Conservation (phyloP, 2,797 vertebrate genomes). For the Chaenodraco wilsoni region DNA sequence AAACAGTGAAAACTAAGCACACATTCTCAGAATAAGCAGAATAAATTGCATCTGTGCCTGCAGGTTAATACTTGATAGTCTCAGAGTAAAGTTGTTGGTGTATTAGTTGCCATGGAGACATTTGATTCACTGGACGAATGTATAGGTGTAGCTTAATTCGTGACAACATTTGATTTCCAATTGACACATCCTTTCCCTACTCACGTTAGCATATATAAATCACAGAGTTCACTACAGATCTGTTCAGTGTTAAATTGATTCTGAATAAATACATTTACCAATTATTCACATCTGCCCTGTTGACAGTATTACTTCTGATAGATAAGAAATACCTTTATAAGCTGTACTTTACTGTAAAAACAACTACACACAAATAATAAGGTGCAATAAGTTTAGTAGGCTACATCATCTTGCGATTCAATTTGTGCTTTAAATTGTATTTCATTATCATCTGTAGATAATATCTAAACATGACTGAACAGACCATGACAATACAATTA, state of each 20-base stretch:
- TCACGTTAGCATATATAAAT: slow-evolving; percentile 23
- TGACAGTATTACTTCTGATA: neutral
- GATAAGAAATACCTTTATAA: slow-evolving; percentile 16
- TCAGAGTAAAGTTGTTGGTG: slow-evolving; percentile 29
- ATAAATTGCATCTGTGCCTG: slow-evolving; percentile 27
- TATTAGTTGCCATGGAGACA: slow-evolving; percentile 72
- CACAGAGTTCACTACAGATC: slow-evolving; percentile 23
- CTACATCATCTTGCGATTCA: slow-evolving; percentile 10
- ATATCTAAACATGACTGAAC: slow-evolving; percentile 33
- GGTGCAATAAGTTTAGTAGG: slow-evolving; percentile 26
- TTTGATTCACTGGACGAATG: slow-evolving; percentile 37
- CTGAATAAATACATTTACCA: slow-evolving; percentile 4
- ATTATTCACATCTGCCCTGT: neutral
- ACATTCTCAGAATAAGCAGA: slow-evolving; percentile 21
- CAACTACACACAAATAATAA: slow-evolving; percentile 1
- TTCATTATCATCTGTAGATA: slow-evolving; percentile 32
- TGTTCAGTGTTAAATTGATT: slow-evolving; percentile 11
- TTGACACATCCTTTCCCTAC: slow-evolving; percentile 23
- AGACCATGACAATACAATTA: slow-evolving; percentile 39
- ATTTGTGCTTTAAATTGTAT: slow-evolving; percentile 63
- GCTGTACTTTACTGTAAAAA: slow-evolving; percentile 4
- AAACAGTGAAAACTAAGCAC: slow-evolving; percentile 35
- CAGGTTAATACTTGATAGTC: slow-evolving; percentile 35
- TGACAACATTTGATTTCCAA: slow-evolving; percentile 24
- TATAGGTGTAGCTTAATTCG: slow-evolving; percentile 31